These are phyloP conservation scores for Phrynocephalus versicolor DNA, from an alignment of 2,113 vertebrate species.

Conservation along the genomic window DNA sequence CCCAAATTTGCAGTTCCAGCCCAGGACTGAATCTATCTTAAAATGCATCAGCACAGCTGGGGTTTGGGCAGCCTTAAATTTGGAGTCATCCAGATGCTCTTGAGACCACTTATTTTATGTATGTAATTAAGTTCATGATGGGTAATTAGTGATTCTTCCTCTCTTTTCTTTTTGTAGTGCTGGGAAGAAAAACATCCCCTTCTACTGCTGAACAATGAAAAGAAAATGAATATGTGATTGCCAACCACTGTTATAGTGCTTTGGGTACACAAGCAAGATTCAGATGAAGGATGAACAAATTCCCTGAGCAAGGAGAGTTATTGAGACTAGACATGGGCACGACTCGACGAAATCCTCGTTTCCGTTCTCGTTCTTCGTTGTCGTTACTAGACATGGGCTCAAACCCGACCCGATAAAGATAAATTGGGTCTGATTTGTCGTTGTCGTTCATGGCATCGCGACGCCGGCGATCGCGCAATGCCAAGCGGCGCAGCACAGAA, in stretches of 20 bases:
- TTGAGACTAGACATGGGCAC: no score
- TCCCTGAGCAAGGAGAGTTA: neutral
- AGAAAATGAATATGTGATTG: neutral
- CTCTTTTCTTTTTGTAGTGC: no score
- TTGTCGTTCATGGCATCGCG: no score
- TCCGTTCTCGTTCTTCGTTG: no score
- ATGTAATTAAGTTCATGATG: neutral
- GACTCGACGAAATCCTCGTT: no score
- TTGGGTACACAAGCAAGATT: neutral
- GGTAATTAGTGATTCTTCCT: no score
- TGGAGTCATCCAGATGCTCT: neutral
- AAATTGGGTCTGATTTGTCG: no score
- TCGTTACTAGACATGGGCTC: no score
- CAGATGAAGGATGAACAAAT: neutral
- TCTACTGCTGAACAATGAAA: neutral
- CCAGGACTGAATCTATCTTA: neutral
- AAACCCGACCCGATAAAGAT: no score
- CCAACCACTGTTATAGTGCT: neutral
- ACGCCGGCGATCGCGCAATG: no score
- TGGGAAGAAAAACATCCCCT: neutral
- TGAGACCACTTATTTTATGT: neutral
- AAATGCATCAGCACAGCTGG: neutral
- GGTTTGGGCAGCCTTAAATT: neutral
- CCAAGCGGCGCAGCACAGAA: no score
- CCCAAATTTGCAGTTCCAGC: no score